These are phyloP conservation scores for Lepidocyrtinus sp. DNA, from an alignment of 2,888 invertebrate genomes.

Conservation along the genomic window DNA sequence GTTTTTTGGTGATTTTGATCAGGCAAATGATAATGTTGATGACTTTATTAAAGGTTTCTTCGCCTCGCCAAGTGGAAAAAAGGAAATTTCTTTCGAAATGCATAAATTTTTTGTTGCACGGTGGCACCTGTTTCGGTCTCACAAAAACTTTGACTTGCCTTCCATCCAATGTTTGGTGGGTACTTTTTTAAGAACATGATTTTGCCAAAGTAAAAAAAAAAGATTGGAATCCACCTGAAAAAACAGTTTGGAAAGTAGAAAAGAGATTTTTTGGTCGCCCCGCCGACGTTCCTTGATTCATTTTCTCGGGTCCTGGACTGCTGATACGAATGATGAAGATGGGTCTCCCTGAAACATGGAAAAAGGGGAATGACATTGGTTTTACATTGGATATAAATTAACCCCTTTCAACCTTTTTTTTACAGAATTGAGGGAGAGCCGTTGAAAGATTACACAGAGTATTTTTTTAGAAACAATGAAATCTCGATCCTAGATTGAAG, in stretches of 20 bases:
- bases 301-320: background rate
- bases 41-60: conserved; percentile 11
- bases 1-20: conserved; percentile 9
- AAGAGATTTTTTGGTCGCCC: background rate
- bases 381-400: conserved; percentile 51
- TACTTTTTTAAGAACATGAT: conserved; percentile 51
- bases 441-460: too few species aligned
- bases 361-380: conserved; percentile 36
- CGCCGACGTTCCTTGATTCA: background rate
- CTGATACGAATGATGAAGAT: conserved; percentile 39
- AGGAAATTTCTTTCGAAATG: too few species aligned
- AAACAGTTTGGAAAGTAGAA: too few species aligned
- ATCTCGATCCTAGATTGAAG: too few species aligned
- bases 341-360: conserved; percentile 31
- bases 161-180: too few species aligned
- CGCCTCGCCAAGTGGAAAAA: too few species aligned
- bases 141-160: too few species aligned
- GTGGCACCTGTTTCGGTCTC: too few species aligned
- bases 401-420: conserved; percentile 47
- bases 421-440: background rate
- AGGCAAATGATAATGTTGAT: background rate
- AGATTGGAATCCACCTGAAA: conserved; percentile 48
- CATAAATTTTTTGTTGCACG: too few species aligned
- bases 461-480: too few species aligned
- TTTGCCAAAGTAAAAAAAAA: conserved; percentile 26